Evolutionary conservation across 2,113 vertebrate species (phyloP).

Genomic region (Poeciliopsis occidentalis): DNA sequence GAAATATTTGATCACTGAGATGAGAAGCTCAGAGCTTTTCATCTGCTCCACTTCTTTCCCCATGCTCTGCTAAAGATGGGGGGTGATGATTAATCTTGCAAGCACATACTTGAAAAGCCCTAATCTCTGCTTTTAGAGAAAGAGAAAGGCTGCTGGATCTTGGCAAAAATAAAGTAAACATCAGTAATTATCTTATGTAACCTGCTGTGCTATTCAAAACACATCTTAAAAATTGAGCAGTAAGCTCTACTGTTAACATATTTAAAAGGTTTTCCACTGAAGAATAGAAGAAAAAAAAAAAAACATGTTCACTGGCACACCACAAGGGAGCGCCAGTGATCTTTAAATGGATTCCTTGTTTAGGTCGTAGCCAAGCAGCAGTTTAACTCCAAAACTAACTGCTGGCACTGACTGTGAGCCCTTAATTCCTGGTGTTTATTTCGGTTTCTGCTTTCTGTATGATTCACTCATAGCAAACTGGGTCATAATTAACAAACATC

Average conservation of each 20-base stretch:
- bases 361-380: slow-evolving; percentile 13
- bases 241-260: background rate
- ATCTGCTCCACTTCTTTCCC: slow-evolving; percentile 54
- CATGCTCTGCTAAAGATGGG: slow-evolving; percentile 56
- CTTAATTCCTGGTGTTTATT: slow-evolving; percentile 59
- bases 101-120: slow-evolving; percentile 5
- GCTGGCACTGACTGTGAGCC: slow-evolving; percentile 34
- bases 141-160: background rate
- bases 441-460: slow-evolving; percentile 52
- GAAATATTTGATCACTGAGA: slow-evolving; percentile 66
- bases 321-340: slow-evolving; percentile 71
- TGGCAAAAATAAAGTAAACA: background rate
- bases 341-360: slow-evolving; percentile 30
- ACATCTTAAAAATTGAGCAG: background rate
- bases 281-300: background rate
- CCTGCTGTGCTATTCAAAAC: slow-evolving; percentile 1
- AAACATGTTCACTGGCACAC: slow-evolving; percentile 16
- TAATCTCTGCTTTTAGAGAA: slow-evolving; percentile 13
- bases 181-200: background rate
- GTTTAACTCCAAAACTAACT: slow-evolving; percentile 31
- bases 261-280: background rate
- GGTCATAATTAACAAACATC: slow-evolving; percentile 78
- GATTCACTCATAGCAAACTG: slow-evolving; percentile 68
- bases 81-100: slow-evolving; percentile 11
- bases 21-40: slow-evolving; percentile 50